Evolutionary conservation across 2,113 vertebrate genomes (phyloP), one percentile per base, ranked within the genome.

Genomic region (Prietella phreatophila): DNA sequence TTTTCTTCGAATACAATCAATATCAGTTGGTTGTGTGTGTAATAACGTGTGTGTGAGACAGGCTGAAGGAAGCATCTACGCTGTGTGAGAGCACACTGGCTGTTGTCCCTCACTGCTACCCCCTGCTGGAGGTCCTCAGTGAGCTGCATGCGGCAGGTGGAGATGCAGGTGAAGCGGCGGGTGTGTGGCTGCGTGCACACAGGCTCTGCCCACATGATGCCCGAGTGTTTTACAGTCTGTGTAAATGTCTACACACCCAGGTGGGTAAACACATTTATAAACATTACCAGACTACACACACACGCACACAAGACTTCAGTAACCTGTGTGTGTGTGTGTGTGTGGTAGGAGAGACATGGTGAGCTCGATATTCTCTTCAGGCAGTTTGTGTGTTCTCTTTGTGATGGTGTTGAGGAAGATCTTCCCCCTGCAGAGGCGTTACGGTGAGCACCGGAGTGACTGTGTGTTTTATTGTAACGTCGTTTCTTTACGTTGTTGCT

Each of bases 181-280:
- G 91, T 20, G 93, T 96, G 84, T 99, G 98, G 97, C 93, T 96
- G 30, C 92, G 93, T 71, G 96, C 97, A 7, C 96, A 97, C 92
- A 95, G 95, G 15, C 96, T 91, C 91, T 95, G 95, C 90, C 96
- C 96, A 87, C 93, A 96, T 89, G 96, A 97, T 67, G 96, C 97
- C 0, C 93, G 96, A 87, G 88, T 98, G 88, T 97, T 99, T 94
- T 97, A 97, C 93, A 93, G 93, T 73, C 94, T 94, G 87, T 97
- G 96, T 95, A 96, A 94, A 93, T 97, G 97, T 93, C 95, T 99
- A 91, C 95, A 96, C 91, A 89, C 93, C 56, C 96, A 98, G 97
- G 98, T 99, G 95, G 76, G 87, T 42, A 0, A 30, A 17, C 17
- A 50, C 9, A 1, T 10, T 19, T 42, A 20, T 75, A 39, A 75